Conservation (phyloP, 2,113 vertebrate species). For the Percina caprodes region DNA sequence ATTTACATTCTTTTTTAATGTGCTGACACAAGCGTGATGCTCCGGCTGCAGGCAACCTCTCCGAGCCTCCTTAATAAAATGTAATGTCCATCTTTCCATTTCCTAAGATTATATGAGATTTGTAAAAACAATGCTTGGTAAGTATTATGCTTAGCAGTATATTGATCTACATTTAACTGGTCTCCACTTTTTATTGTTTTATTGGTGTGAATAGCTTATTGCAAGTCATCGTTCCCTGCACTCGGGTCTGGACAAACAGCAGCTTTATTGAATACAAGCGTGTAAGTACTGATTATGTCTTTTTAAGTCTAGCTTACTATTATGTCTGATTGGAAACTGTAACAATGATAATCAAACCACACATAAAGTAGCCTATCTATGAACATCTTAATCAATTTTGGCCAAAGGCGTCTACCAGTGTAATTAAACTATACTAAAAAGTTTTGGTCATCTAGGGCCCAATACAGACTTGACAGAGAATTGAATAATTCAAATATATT, state of each 20-base stretch:
- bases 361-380: not conserved
- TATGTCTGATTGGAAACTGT: not conserved
- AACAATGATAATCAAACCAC: not conserved
- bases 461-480: too few species aligned
- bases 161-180: constrained; percentile 2
- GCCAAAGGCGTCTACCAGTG: not conserved
- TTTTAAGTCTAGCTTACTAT: not conserved
- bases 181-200: not conserved
- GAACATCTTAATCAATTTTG: not conserved
- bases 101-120: not conserved
- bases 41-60: too few species aligned
- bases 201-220: not conserved
- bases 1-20: not conserved
- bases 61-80: too few species aligned
- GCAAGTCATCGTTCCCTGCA: constrained; percentile 7
- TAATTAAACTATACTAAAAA: too few species aligned
- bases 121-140: not conserved
- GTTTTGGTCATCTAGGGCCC: too few species aligned
- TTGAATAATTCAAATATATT: too few species aligned
- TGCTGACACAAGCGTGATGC: not conserved
- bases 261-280: not conserved
- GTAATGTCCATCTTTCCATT: not conserved
- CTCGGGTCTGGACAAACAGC: not conserved
- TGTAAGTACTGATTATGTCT: not conserved
- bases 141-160: not conserved